Conservation (phyloP, 2,888 invertebrate species). For the Hipparchia sbordonii region DNA sequence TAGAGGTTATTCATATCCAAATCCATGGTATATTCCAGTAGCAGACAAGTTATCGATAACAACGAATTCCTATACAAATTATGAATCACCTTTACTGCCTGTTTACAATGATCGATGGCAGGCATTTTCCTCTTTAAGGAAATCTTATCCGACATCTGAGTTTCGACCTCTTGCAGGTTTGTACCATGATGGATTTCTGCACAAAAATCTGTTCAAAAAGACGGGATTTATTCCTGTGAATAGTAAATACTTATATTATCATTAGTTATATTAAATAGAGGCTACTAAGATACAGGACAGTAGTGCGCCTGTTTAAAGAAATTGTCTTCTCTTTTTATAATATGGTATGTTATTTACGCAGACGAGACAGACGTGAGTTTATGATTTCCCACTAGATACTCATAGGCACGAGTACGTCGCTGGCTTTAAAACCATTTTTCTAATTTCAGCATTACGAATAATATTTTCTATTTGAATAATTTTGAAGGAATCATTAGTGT, state of each 20-base stretch:
- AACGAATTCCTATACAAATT: constrained; percentile 52
- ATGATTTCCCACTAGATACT: too few relatives aligned
- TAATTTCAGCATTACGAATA: background rate
- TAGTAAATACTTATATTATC: constrained; percentile 46
- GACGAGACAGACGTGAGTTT: too few relatives aligned
- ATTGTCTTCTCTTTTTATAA: too few relatives aligned
- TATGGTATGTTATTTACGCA: too few relatives aligned
- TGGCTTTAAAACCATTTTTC: too few relatives aligned
- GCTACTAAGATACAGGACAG: too few relatives aligned
- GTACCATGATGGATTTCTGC: constrained; percentile 74
- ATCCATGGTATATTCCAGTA: constrained; percentile 52
- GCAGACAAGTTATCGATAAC: constrained; percentile 68
- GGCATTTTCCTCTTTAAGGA: constrained; percentile 53
- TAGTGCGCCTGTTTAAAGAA: too few relatives aligned
- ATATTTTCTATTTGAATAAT: background rate
- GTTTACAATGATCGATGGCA: constrained; percentile 63
- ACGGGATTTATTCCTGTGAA: constrained; percentile 54
- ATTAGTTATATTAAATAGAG: constrained; percentile 6
- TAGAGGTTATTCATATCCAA: constrained; percentile 49
- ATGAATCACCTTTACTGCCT: constrained; percentile 54
- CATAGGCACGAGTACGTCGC: too few relatives aligned
- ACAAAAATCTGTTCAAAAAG: constrained; percentile 57
- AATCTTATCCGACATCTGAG: constrained; percentile 50
- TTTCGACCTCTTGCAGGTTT: constrained; percentile 74
- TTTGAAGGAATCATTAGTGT: too few relatives aligned